Evolutionary conservation across 2,113 vertebrate genomes (phyloP).

Genomic region (Pseudorectes ferrugineus): DNA sequence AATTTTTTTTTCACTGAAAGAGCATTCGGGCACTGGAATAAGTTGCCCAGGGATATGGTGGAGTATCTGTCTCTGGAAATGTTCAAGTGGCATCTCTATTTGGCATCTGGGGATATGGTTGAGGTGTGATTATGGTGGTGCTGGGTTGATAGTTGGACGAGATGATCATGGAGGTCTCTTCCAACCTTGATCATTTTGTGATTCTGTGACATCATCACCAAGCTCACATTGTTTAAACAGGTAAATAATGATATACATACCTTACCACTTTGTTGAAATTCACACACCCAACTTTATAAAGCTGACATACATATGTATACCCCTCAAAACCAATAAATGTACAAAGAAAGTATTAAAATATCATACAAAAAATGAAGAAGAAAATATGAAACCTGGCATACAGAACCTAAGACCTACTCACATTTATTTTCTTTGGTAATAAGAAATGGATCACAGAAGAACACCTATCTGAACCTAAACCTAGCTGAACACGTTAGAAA

Average conservation of each 20-base stretch:
- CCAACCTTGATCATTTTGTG: background rate
- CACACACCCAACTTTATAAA: accelerated
- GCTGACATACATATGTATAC: background rate
- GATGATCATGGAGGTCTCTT: background rate
- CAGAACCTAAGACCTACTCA: background rate
- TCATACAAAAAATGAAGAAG: background rate
- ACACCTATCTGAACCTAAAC: background rate
- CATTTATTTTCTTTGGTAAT: background rate
- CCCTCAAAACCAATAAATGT: background rate
- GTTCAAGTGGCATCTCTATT: background rate
- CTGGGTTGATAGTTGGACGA: accelerated
- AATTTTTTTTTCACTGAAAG: background rate
- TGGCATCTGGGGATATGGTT: background rate
- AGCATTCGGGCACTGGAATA: background rate
- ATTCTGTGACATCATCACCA: background rate
- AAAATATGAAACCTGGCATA: background rate
- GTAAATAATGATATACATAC: background rate
- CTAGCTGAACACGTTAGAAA: background rate
- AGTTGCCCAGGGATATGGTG: background rate
- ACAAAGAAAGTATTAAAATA: background rate
- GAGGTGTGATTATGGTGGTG: background rate
- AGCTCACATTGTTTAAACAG: background rate
- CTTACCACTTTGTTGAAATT: background rate
- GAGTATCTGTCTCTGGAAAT: background rate
- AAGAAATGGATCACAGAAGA: background rate